Evolutionary conservation across 1,140 invertebrate species (phyloP), one percentile per base, ranked within the genome.

Genomic region (Bombus balteatus): DNA sequence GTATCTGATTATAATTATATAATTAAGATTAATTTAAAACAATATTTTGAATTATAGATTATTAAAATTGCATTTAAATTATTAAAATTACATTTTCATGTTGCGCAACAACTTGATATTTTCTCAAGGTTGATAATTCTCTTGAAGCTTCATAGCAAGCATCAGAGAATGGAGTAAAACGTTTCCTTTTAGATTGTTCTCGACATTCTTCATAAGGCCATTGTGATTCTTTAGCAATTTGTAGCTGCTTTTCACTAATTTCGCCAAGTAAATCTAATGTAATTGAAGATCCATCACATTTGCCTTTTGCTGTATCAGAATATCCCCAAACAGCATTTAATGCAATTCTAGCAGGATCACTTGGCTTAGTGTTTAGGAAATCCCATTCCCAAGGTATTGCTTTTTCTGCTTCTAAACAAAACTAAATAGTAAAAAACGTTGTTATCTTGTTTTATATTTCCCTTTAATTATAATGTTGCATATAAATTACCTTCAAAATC

Each of bases 181-280:
- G 83, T 81, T 93, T 94, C 18, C 81, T 92, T 74, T 88, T 77
- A 10, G 90, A 86, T 73, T 93, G 88, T 43, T 90, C 76, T 62
- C 90, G 87, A 84, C 94, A 95, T 70, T 94, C 87, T 37, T 89
- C 87, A 71, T 94, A 95, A 18, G 94, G 95, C 94, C 94, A 95
- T 22, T 79, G 86, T 68, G 91, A 62, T 28, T 83, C 81, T 78
- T 88, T 91, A 81, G 92, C 94, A 65, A 94, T 88, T 41, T 91
- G 73, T 18, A 93, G 86, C 86, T 95, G 94, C 62, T 92, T 79
- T 34, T 86, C 32, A 72, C 91, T 94, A 32, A 94, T 66, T 91
- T 94, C 93, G 13, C 94, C 94, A 72, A 92, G 66, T 76, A 94
- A 90, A 88, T 93, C 91, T 39, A 95, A 77, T 8, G 84, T 66